These are phyloP conservation scores for Bolborhynchus lineola DNA, from an alignment of 2,113 vertebrate species.

Conservation along the genomic window DNA sequence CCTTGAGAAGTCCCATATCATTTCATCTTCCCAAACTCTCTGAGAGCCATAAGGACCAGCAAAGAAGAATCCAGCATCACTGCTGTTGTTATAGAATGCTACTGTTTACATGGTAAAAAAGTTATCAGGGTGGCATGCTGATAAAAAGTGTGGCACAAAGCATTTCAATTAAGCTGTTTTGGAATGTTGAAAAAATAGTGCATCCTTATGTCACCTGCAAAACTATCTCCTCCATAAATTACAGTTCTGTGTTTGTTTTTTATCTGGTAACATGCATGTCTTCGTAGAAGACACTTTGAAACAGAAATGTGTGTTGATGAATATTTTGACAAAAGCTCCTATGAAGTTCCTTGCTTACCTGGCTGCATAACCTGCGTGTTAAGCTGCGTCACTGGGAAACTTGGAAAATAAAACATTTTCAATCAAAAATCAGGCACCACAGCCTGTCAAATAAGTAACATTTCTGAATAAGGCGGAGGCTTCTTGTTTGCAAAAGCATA, in stretches of 20 bases:
- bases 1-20: background rate
- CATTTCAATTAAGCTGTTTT: background rate
- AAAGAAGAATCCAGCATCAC: background rate
- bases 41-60: background rate
- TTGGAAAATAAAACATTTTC: background rate
- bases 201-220: background rate
- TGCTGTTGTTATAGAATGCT: background rate
- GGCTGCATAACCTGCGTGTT: background rate
- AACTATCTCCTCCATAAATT: background rate
- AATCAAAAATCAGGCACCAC: background rate
- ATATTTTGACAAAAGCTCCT: background rate
- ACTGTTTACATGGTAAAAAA: background rate
- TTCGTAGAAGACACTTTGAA: background rate
- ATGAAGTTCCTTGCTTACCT: background rate
- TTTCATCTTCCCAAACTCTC: background rate
- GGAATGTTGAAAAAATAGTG: background rate
- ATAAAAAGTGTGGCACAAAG: background rate
- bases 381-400: background rate
- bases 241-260: background rate
- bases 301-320: background rate
- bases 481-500: background rate
- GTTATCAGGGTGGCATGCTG: background rate
- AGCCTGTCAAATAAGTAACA: background rate
- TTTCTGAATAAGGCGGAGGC: background rate
- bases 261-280: background rate